These are phyloP conservation scores for Meta bourneti DNA, from an alignment of 2,888 invertebrate genomes.

Conservation along the genomic window DNA sequence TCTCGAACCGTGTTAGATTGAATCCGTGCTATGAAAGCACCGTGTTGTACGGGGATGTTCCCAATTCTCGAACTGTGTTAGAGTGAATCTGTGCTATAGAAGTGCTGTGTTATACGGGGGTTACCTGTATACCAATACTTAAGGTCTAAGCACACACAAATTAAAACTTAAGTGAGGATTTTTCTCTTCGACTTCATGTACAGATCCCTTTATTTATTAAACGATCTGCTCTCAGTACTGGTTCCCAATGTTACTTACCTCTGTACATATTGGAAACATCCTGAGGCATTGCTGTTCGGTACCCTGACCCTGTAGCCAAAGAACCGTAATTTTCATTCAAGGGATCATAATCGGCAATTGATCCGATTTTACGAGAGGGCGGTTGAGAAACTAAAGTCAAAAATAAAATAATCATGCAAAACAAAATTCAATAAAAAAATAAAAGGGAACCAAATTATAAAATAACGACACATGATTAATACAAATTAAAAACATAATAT, in stretches of 20 bases:
- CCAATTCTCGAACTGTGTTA: too few relatives aligned
- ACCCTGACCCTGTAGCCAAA: constrained; percentile 81
- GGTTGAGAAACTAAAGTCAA: constrained; percentile 82
- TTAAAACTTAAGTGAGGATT: too few relatives aligned
- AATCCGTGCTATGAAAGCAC: too few relatives aligned
- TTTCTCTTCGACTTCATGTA: too few relatives aligned
- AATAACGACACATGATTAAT: constrained; percentile 7
- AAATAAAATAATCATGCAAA: constrained; percentile 75
- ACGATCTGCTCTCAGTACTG: too few relatives aligned
- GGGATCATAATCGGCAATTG: constrained; percentile 97
- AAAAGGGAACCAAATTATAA: constrained; percentile 3
- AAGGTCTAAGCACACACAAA: too few relatives aligned
- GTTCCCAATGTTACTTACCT: constrained; percentile 41
- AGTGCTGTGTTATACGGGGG: too few relatives aligned
- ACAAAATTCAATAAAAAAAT: neutral
- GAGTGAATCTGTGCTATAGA: too few relatives aligned
- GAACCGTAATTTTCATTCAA: constrained; percentile 93
- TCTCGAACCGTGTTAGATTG: too few relatives aligned
- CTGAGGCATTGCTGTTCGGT: constrained; percentile 36
- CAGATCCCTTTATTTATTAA: too few relatives aligned
- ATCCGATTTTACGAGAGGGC: constrained; percentile 88
- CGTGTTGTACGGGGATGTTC: too few relatives aligned
- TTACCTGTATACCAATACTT: too few relatives aligned
- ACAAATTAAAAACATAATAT: constrained; percentile 20
- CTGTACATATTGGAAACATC: constrained; percentile 66